Evolutionary conservation across 2,113 vertebrate species (phyloP), one percentile per base, ranked within the genome.

Genomic region (Serinus canaria): DNA sequence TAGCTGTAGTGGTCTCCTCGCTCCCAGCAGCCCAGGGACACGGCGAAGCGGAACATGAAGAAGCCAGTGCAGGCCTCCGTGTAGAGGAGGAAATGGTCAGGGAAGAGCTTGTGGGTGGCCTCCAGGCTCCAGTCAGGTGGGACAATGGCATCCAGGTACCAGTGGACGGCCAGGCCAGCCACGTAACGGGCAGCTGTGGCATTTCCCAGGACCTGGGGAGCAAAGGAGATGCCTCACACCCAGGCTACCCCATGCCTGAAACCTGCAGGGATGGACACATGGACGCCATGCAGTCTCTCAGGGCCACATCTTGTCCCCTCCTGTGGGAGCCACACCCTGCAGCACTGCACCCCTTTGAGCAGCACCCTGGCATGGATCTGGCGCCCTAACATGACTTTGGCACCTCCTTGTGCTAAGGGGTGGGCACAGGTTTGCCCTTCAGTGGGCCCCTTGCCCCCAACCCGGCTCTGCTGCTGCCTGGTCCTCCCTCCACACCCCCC

Each of bases 11-110:
- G 95, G 43, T 98, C 96, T 3, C 99, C 99, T 33, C 99, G 95
- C 15, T 98, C 96, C 99, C 99, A 99, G 97, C 98, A 98, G 14
- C 99, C 99, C 72, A 99, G 96, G 30, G 97, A 97, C 73, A 99
- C 99, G 0, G 98, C 98, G 1, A 97, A 97, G 17, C 16, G 96
- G 19, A 60, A 11, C 47, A 9, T 85, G 63, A 96, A 64, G 95
- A 97, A 98, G 6, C 99, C 99, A 0, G 97, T 92, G 27, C 98
- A 99, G 50, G 99, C 99, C 95, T 99, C 99, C 0, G 99, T 99
- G 94, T 98, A 98, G 50, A 99, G 99, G 70, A 99, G 97, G 94
- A 98, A 99, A 81, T 98, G 99, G 78, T 99, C 95, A 0, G 99
- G 99, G 95, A 97, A 99, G 11, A 99, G 96, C 46, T 97, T 89